Conservation (phyloP, 92 coral and sea anemone species). For the Micromussa lordhowensis region DNA sequence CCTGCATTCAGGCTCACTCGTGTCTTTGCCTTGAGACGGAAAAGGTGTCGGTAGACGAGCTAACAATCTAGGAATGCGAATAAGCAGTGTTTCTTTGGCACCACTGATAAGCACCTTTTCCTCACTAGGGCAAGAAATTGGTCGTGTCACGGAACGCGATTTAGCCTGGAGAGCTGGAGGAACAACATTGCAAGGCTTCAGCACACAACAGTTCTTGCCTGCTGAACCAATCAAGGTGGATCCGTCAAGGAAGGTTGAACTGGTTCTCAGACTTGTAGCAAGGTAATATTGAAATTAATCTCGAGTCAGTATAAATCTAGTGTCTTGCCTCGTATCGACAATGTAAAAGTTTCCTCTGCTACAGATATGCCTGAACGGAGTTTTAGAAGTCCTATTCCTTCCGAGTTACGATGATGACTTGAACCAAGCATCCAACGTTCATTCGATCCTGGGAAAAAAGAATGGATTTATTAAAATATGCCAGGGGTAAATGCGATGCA, state of each 20-base stretch:
- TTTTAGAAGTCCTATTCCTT: no score
- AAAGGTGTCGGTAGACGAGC: no score
- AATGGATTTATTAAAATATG: no score
- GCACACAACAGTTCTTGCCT: constrained; percentile 28
- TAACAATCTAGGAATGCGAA: no score
- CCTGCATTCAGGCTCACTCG: no score
- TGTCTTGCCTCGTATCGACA: neutral
- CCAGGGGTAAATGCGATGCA: no score
- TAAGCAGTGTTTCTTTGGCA: neutral
- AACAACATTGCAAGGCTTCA: constrained; percentile 47
- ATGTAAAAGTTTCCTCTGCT: neutral
- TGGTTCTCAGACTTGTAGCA: constrained; percentile 47
- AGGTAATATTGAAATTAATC: constrained; percentile 14
- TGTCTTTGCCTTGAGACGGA: no score
- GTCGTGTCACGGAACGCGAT: constrained; percentile 1
- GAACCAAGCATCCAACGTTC: no score
- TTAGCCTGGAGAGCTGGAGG: constrained; percentile 44
- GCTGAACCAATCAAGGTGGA: constrained; percentile 26
- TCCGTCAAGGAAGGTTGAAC: constrained; percentile 32
- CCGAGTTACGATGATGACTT: no score
- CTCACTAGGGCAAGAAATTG: constrained; percentile 3
- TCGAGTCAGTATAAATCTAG: neutral
- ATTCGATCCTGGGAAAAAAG: no score
- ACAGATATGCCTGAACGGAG: no score
- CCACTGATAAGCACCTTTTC: neutral